These are phyloP conservation scores for Boulengeromyrus knoepffleri DNA, from an alignment of 2,113 vertebrate genomes.

Conservation along the genomic window DNA sequence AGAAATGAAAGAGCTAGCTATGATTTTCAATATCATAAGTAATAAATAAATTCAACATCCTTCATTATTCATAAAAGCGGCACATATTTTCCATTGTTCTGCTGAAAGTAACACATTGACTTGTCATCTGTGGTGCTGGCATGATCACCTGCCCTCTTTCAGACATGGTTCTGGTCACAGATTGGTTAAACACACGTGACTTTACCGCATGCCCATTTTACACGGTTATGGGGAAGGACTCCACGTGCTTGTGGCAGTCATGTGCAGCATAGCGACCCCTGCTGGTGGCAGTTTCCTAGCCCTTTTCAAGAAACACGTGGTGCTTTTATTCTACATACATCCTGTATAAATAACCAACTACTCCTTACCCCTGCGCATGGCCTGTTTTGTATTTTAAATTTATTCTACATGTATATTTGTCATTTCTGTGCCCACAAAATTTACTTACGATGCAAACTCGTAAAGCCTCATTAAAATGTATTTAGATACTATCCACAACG, in stretches of 20 bases:
- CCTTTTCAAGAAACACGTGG: background rate
- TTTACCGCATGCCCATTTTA: background rate
- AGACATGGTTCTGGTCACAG: background rate
- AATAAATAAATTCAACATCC: background rate
- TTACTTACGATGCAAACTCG: background rate
- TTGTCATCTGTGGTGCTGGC: background rate
- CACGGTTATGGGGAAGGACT: background rate
- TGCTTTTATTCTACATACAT: background rate
- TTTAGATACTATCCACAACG: background rate
- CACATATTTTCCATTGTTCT: background rate
- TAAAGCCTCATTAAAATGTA: background rate
- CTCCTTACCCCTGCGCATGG: background rate
- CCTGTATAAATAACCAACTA: background rate
- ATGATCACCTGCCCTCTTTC: background rate
- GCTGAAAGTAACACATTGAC: background rate
- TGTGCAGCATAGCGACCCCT: background rate
- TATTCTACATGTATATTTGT: background rate
- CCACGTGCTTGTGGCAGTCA: background rate
- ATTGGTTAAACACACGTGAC: background rate
- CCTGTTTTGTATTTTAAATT: background rate
- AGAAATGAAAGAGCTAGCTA: background rate
- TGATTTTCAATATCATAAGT: background rate
- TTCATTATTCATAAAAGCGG: background rate
- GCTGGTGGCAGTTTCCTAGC: background rate
- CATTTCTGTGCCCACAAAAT: background rate